Base-by-base conservation (phyloP, 2,113 vertebrate species). In the Sander lucioperca region DNA sequence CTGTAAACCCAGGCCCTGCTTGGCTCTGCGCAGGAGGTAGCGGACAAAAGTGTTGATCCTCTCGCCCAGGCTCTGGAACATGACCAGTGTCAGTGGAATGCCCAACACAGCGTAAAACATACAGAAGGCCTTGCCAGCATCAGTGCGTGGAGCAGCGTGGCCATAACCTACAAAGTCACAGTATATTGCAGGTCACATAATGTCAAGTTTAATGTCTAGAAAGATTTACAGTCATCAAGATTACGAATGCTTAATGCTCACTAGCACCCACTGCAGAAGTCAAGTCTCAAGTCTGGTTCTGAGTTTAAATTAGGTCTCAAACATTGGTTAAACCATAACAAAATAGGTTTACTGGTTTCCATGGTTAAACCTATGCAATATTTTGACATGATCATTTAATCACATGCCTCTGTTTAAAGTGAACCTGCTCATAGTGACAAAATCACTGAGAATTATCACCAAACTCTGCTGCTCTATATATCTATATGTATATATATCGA, bases 1-100 rank as follows among this genome's bases (percentile, higher is more conserved):
- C 89, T 86, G 94, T 89, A 98, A 94, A 39, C 96, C 96, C 92
- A 97, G 91, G 87, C 95, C 94, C 70, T 85, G 95, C 92, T 98
- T 97, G 83, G 95, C 92, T 61, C 95, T 94, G 89, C 95, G 93
- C 77, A 99, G 95, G 71, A 98, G 92, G 0, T 90, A 93, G 80
- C 95, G 87, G 76, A 97, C 96, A 0, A 96, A 90, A 0, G 96
- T 95, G 87, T 97, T 98, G 95, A 98, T 97, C 79, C 97, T 96
- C 84, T 98, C 96, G 0, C 97, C 97, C 88, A 97, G 90, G 88
- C 96, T 96, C 93, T 98, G 97, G 95, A 98, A 99, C 95, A 97
- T 97, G 85, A 98, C 96, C 87, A 98, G 92, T 0, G 96, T 97
- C 84, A 99, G 95, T 30, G 97, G 97, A 79, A 98, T 98, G 77